Percentiles rank a stretch among this genome's conserved stretches.
Evolutionary conservation across 2,888 invertebrate genomes (phyloP).

Genomic region (Lasioglossum morio): DNA sequence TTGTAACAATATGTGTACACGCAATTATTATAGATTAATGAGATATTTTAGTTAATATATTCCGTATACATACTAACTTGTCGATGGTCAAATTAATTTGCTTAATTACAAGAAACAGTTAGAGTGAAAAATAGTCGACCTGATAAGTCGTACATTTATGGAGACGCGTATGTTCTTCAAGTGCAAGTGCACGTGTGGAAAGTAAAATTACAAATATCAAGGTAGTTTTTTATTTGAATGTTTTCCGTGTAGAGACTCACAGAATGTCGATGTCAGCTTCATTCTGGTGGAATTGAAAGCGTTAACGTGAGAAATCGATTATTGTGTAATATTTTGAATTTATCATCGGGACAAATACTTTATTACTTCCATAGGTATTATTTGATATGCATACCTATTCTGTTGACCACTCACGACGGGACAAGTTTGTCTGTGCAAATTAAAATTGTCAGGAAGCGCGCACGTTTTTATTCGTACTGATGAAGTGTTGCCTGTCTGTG

Average conservation of each 20-base stretch:
- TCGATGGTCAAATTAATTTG: too few relatives aligned
- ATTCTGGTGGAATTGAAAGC: neutral
- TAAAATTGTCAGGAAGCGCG: conserved; percentile 17
- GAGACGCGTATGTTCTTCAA: too few relatives aligned
- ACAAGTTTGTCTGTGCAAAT: conserved; percentile 10
- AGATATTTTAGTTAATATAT: too few relatives aligned
- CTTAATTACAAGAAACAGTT: too few relatives aligned
- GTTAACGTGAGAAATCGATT: neutral
- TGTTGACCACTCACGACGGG: neutral
- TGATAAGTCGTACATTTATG: too few relatives aligned
- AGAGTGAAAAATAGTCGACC: too few relatives aligned
- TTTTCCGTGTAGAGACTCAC: neutral
- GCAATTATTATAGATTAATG: too few relatives aligned
- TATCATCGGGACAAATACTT: neutral
- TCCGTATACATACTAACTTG: too few relatives aligned
- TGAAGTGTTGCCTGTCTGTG: conserved; percentile 33
- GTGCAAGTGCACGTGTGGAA: too few relatives aligned
- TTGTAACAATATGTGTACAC: too few relatives aligned
- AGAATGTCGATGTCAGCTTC: neutral
- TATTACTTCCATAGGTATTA: neutral
- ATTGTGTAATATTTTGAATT: neutral
- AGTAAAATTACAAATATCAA: neutral
- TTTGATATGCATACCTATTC: neutral
- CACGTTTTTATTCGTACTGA: conserved; percentile 26
- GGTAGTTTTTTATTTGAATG: neutral